A percentile compares a stretch with the other conserved stretches of the same genome.
phyloP scores from a whole-genome alignment of 2,113 vertebrate species.

The Irena cyanogastra region DNA sequence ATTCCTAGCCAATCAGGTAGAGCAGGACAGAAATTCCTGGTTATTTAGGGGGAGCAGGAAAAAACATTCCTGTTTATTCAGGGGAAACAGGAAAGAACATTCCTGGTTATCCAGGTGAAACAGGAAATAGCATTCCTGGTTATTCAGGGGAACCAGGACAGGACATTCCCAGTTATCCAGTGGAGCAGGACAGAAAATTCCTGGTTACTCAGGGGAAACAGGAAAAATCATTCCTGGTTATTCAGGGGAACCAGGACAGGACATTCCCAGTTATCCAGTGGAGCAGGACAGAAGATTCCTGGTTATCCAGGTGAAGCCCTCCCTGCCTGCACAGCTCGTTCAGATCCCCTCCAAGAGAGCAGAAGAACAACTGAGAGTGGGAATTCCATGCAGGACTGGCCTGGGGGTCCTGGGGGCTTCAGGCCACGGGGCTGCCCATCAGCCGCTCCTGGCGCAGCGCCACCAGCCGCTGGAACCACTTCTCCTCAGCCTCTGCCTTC shows the following conservation, averaged over 20 bases:
- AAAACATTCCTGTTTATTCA: background rate
- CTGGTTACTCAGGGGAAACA: accelerated
- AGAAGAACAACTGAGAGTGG: background rate
- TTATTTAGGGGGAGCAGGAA: background rate
- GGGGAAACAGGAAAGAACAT: background rate
- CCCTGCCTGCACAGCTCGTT: background rate
- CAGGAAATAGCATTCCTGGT: background rate
- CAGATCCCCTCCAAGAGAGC: background rate
- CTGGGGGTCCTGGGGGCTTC: background rate
- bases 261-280: background rate
- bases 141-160: accelerated
- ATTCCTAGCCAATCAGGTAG: background rate
- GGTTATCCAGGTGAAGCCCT: background rate
- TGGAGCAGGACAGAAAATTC: accelerated
- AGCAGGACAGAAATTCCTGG: background rate
- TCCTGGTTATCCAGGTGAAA: accelerated
- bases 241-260: accelerated
- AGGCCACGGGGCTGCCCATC: constrained; percentile 92
- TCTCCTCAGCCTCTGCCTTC: constrained; percentile 88
- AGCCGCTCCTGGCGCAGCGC: constrained; percentile 90
- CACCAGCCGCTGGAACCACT: constrained; percentile 88
- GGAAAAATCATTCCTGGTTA: background rate
- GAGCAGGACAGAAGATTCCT: too few relatives aligned
- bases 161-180: background rate
- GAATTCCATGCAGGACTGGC: background rate